Percentiles rank a stretch among this genome's conserved stretches.
Conservation (phyloP, 2,888 invertebrate species). For the Eupsilia transversa region DNA sequence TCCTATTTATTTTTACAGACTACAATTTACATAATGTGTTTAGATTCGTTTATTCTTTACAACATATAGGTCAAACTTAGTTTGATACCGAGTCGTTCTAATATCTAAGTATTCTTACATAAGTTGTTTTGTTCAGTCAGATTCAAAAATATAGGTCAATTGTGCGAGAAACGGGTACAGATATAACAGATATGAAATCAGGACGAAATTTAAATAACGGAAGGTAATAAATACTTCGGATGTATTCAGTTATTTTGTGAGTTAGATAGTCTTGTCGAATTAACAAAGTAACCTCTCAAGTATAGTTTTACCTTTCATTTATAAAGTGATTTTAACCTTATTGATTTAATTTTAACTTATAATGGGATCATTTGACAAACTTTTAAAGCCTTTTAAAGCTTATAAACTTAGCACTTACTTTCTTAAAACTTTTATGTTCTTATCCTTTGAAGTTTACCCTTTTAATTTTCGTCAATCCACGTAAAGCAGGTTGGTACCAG, state of each 20-base stretch:
- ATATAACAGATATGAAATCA: slow-evolving; percentile 8
- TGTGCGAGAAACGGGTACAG: slow-evolving; percentile 6
- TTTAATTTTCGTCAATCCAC: not conserved
- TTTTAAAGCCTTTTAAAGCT: slow-evolving; percentile 29
- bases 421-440: slow-evolving; percentile 5
- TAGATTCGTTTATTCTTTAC: slow-evolving; percentile 25
- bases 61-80: slow-evolving; percentile 21
- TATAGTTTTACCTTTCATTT: not conserved
- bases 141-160: slow-evolving; percentile 28
- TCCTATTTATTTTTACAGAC: slow-evolving; percentile 17
- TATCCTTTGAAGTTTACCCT: slow-evolving; percentile 17
- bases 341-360: not conserved
- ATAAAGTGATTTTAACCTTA: not conserved
- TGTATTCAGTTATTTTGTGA: slow-evolving; percentile 10
- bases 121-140: slow-evolving; percentile 5
- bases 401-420: slow-evolving; percentile 20
- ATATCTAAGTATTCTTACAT: slow-evolving; percentile 3
- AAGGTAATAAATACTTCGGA: not conserved
- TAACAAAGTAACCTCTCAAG: not conserved
- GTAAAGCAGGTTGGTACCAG: not conserved
- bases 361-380: slow-evolving; percentile 28
- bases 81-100: slow-evolving; percentile 10
- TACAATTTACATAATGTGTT: slow-evolving; percentile 50
- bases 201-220: slow-evolving; percentile 38
- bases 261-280: not conserved